phyloP scores from a whole-genome alignment of 2,888 invertebrate genomes.

The Tinea semifulvella region DNA sequence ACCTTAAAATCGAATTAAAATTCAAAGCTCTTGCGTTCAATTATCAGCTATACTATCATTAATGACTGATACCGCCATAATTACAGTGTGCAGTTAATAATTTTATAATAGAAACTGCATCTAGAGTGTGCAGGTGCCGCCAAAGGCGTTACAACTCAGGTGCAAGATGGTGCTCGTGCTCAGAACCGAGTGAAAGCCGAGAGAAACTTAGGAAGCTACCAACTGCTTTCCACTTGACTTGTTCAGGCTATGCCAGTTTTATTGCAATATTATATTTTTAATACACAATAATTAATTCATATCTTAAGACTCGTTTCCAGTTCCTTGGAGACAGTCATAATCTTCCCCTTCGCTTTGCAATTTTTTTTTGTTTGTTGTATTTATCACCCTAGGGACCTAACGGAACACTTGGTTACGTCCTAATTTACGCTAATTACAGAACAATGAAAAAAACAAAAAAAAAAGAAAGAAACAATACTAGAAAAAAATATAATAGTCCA shows the following conservation, averaged over 20 bases:
- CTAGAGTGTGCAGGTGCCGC: slow-evolving; percentile 9
- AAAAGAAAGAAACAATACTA: too few species aligned
- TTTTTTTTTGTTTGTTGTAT: too few species aligned
- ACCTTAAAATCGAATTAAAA: slow-evolving; percentile 6
- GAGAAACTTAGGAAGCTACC: slow-evolving; percentile 57
- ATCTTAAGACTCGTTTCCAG: too few species aligned
- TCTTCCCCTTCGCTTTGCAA: too few species aligned
- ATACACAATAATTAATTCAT: too few species aligned
- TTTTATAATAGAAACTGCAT: slow-evolving; percentile 11
- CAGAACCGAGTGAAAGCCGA: slow-evolving; percentile 45
- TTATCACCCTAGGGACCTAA: too few species aligned
- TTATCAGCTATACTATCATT: slow-evolving; percentile 2
- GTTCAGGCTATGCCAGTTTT: slow-evolving; percentile 1
- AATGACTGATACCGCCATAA: slow-evolving; percentile 5
- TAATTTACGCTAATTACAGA: too few species aligned
- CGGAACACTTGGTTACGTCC: too few species aligned
- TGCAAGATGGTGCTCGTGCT: slow-evolving; percentile 11
- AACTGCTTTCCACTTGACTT: slow-evolving; percentile 49
- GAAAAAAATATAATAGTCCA: too few species aligned
- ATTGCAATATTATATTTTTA: too few species aligned
- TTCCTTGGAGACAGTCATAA: too few species aligned
- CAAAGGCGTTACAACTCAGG: slow-evolving; percentile 13
- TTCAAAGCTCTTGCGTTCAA: slow-evolving; percentile 6
- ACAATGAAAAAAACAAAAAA: too few species aligned
- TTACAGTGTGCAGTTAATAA: slow-evolving; percentile 10